phyloP scores from a whole-genome alignment of 2,797 vertebrate species.

The Amniataba percoides region DNA sequence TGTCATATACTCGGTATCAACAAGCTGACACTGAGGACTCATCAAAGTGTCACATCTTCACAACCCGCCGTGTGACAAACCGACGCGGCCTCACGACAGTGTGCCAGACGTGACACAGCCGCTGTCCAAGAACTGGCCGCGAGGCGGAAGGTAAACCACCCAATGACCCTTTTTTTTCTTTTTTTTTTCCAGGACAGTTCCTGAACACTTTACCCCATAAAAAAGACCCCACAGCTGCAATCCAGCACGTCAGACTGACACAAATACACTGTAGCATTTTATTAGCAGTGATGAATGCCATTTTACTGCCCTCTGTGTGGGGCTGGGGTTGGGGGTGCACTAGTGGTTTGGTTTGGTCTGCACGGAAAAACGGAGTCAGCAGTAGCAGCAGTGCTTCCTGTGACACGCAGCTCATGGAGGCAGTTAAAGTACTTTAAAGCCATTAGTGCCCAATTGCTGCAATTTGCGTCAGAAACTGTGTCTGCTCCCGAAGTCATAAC shows the following conservation, averaged over 20 bases:
- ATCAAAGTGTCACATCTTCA: conserved; percentile 62
- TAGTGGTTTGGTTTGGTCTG: background rate
- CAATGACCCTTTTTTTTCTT: background rate
- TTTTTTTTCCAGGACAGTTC: background rate
- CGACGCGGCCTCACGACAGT: conserved; percentile 16
- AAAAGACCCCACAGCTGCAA: background rate
- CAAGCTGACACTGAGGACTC: conserved; percentile 63
- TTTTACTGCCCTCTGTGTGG: background rate
- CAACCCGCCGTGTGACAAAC: conserved; percentile 40
- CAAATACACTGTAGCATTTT: background rate
- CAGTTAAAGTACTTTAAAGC: conserved; percentile 6
- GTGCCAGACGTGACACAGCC: conserved; percentile 43
- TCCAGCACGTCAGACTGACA: conserved; percentile 16
- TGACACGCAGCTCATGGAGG: conserved; percentile 15
- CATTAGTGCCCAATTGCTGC: background rate
- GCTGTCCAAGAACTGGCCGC: conserved; percentile 25
- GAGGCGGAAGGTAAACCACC: conserved; percentile 11
- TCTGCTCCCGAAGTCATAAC: background rate
- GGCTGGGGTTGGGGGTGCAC: background rate
- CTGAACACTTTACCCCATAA: background rate
- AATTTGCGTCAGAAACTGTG: background rate
- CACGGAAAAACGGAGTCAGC: conserved; percentile 15
- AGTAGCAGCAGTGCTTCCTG: conserved; percentile 11
- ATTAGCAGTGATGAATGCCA: conserved; percentile 6
- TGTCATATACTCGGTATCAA: conserved; percentile 58